phyloP scores from a whole-genome alignment of 2,113 vertebrate genomes.

The Chiloscyllium plagiosum region DNA sequence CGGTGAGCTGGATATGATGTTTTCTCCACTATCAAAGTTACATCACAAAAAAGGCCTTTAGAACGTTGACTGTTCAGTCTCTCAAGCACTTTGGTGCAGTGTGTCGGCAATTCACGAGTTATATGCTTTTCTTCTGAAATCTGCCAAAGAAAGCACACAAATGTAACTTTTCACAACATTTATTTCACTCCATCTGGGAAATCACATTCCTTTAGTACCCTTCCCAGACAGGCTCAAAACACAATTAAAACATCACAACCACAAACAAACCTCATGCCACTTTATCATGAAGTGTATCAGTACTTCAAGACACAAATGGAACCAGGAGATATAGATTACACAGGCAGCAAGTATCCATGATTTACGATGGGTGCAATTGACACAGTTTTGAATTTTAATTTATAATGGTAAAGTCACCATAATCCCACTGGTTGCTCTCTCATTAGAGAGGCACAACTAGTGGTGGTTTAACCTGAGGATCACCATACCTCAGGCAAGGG shows the following conservation, averaged over 20 bases:
- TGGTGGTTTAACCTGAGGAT: no score
- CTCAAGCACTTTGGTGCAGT: conserved; percentile 55
- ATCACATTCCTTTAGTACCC: background rate
- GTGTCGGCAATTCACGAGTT: conserved; percentile 56
- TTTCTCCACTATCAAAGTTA: conserved; percentile 59
- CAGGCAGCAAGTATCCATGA: background rate
- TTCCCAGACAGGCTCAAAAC: background rate
- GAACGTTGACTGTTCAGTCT: conserved; percentile 64
- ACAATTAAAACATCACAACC: background rate
- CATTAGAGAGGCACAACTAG: no score
- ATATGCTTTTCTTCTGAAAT: conserved; percentile 45
- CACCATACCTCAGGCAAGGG: no score
- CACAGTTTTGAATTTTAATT: background rate
- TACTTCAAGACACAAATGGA: background rate
- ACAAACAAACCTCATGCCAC: background rate
- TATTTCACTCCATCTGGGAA: background rate
- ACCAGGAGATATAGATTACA: background rate
- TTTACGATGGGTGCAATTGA: background rate
- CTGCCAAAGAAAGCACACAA: background rate
- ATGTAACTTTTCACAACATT: background rate
- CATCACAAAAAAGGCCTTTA: conserved; percentile 67
- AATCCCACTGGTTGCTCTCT: no score
- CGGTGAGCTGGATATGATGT: conserved; percentile 60
- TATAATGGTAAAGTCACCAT: background rate
- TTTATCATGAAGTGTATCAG: background rate